Conservation (phyloP, 2,113 vertebrate genomes). For the Toxotes jaculatrix region DNA sequence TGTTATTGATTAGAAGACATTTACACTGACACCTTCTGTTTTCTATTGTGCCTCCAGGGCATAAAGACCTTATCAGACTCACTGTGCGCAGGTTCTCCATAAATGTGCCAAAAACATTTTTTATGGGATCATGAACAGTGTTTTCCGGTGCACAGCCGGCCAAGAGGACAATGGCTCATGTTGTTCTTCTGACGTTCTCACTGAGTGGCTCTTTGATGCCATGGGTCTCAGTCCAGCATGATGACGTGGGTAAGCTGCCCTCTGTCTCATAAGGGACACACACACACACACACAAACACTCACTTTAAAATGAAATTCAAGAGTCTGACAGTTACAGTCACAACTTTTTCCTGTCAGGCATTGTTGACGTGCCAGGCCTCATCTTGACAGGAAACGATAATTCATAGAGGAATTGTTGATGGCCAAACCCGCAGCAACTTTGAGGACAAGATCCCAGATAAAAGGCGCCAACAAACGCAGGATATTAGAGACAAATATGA, state of each 20-base stretch:
- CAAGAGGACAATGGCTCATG: conserved; percentile 67
- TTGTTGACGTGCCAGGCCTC: conserved; percentile 64
- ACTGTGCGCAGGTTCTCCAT: not conserved
- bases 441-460: conserved; percentile 61
- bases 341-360: conserved; percentile 71
- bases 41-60: not conserved
- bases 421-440: conserved; percentile 34
- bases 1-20: not conserved
- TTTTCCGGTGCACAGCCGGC: conserved; percentile 57
- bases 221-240: conserved; percentile 57
- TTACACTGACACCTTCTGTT: not conserved
- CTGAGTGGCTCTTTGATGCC: conserved; percentile 64
- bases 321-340: conserved; percentile 54
- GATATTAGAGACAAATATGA: conserved; percentile 61
- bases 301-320: conserved; percentile 41
- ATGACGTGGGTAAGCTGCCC: conserved; percentile 72
- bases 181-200: conserved; percentile 36
- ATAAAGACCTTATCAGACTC: conserved; percentile 1
- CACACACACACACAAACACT: conserved; percentile 9
- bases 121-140: conserved; percentile 70
- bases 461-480: conserved; percentile 66
- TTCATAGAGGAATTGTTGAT: conserved; percentile 69
- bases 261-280: conserved; percentile 54
- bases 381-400: conserved; percentile 77
- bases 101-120: conserved; percentile 54